phyloP scores from a whole-genome alignment of 1,140 invertebrate species.

The Linepithema humile region DNA sequence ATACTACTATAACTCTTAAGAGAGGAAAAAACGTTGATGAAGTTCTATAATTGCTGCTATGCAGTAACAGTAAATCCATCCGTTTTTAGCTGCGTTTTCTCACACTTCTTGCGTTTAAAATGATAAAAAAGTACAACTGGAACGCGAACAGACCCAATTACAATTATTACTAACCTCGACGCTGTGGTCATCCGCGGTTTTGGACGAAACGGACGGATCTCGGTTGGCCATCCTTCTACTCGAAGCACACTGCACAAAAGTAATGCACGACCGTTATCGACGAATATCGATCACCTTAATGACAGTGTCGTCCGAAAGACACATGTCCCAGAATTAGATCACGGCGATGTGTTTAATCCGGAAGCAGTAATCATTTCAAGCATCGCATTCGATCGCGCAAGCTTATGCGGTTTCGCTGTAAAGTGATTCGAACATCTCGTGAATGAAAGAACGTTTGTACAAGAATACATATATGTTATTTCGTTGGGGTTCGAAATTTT shows the following conservation, averaged over 20 bases:
- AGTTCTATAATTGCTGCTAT: not conserved
- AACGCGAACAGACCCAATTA: not conserved
- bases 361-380: not conserved
- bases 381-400: not conserved
- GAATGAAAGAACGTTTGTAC: not conserved
- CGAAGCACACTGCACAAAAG: not conserved
- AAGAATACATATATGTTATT: not conserved
- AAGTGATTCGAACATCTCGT: not conserved
- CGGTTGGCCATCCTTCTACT: conserved; percentile 77
- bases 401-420: not conserved
- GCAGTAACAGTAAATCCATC: not conserved
- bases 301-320: not conserved
- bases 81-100: not conserved
- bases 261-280: not conserved
- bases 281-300: not conserved
- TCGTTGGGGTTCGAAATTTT: not conserved
- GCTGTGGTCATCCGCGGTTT: conserved; percentile 83
- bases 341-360: not conserved
- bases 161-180: conserved; percentile 82
- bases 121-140: not conserved
- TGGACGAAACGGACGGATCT: conserved; percentile 76
- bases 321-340: conserved; percentile 20
- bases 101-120: not conserved
- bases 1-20: not conserved
- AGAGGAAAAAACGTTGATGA: not conserved